These are phyloP conservation scores for Phymanthus crucifer DNA, from an alignment of 92 coral and sea anemone species.

Conservation along the genomic window DNA sequence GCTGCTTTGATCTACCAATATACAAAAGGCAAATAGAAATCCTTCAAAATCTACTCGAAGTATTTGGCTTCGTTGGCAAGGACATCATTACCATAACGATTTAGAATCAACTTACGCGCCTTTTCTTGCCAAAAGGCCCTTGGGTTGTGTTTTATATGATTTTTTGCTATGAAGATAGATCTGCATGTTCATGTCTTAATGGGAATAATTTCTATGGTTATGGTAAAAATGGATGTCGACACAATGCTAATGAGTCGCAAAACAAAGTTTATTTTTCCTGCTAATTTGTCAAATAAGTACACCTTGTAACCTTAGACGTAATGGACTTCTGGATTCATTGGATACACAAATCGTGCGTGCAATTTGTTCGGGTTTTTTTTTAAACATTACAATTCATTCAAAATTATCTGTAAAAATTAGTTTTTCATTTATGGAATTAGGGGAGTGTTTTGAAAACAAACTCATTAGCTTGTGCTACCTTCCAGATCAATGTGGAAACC, in stretches of 20 bases:
- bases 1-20: conserved; percentile 10
- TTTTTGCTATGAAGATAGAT: background rate
- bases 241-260: background rate
- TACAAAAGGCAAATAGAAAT: background rate
- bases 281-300: background rate
- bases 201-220: background rate
- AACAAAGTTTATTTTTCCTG: background rate
- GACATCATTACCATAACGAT: background rate
- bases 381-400: background rate
- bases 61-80: background rate
- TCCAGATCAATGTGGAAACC: background rate
- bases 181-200: background rate
- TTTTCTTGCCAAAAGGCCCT: background rate
- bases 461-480: background rate
- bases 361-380: background rate
- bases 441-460: background rate
- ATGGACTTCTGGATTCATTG: background rate
- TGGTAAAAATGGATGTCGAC: conserved; percentile 4
- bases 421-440: background rate
- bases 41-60: conserved; percentile 3
- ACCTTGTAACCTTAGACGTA: background rate
- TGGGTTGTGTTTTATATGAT: background rate
- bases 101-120: background rate
- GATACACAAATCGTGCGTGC: background rate
- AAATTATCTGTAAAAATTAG: background rate